Evolutionary conservation across 1,140 invertebrate genomes (phyloP).

Genomic region (Euura saliciscinereae): DNA sequence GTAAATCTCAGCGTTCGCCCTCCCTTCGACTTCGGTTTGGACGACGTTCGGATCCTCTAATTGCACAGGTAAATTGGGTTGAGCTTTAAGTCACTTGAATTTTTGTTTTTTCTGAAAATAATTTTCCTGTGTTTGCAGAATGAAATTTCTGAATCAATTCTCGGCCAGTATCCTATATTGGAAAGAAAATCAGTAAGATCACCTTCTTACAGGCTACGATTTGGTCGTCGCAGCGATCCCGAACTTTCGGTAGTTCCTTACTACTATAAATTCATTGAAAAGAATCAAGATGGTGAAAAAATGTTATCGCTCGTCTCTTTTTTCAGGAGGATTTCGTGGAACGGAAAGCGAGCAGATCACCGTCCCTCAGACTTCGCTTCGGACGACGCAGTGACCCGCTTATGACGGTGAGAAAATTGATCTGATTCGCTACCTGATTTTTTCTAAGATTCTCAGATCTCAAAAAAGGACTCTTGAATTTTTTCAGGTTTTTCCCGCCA

Average conservation of each 20-base stretch:
- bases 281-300: not conserved
- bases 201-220: conserved; percentile 3
- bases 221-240: conserved; percentile 1
- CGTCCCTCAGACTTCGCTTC: not conserved
- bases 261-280: not conserved
- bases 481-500: too few species aligned
- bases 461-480: too few species aligned
- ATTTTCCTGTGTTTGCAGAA: not conserved
- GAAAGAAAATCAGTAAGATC: conserved; percentile 1
- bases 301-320: not conserved
- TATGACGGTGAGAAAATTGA: not conserved
- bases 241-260: not conserved
- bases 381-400: not conserved
- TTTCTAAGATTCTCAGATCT: too few species aligned
- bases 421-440: not conserved
- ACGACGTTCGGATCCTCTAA: conserved; percentile 41
- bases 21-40: conserved; percentile 58
- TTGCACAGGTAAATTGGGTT: conserved; percentile 30
- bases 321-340: not conserved
- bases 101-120: not conserved
- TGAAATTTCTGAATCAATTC: not conserved
- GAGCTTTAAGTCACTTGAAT: not conserved
- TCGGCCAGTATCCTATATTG: not conserved
- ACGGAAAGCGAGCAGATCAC: not conserved
- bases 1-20: conserved; percentile 58